phyloP scores from a whole-genome alignment of 2,888 invertebrate genomes.

The Rhyacophila evoluta region DNA sequence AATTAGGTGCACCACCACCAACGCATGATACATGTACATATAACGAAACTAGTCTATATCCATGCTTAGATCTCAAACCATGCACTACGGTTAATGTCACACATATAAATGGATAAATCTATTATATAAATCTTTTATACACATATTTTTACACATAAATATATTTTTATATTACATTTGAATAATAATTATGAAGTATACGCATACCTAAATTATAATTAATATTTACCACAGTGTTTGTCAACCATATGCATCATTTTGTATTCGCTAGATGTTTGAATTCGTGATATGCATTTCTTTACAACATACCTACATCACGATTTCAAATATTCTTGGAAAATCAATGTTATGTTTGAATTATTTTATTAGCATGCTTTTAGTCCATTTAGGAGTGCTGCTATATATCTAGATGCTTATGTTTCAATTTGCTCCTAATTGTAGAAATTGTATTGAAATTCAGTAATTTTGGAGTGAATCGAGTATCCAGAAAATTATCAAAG shows the following conservation, averaged over 20 bases:
- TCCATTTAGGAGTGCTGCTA: too few species aligned
- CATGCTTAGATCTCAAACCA: slow-evolving; percentile 50
- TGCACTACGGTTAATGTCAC: slow-evolving; percentile 44
- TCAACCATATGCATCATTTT: neutral
- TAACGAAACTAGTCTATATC: slow-evolving; percentile 50
- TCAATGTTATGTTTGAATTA: too few species aligned
- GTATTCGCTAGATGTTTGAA: too few species aligned
- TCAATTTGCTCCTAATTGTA: too few species aligned
- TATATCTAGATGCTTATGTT: too few species aligned
- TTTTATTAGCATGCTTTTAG: too few species aligned
- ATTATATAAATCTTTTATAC: slow-evolving; percentile 28
- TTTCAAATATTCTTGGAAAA: too few species aligned
- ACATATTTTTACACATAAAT: slow-evolving; percentile 30
- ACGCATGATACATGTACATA: slow-evolving; percentile 40
- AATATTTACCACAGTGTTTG: neutral
- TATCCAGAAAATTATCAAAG: too few species aligned
- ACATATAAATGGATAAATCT: slow-evolving; percentile 39
- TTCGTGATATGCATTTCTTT: too few species aligned
- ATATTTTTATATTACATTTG: slow-evolving; percentile 33
- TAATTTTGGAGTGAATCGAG: too few species aligned
- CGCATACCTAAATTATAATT: neutral
- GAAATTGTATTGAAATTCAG: too few species aligned
- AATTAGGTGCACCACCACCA: slow-evolving; percentile 29
- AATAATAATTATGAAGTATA: slow-evolving; percentile 30
- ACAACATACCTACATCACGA: too few species aligned